phyloP scores from a whole-genome alignment of 2,888 invertebrate genomes.

The Leucoma salicis region DNA sequence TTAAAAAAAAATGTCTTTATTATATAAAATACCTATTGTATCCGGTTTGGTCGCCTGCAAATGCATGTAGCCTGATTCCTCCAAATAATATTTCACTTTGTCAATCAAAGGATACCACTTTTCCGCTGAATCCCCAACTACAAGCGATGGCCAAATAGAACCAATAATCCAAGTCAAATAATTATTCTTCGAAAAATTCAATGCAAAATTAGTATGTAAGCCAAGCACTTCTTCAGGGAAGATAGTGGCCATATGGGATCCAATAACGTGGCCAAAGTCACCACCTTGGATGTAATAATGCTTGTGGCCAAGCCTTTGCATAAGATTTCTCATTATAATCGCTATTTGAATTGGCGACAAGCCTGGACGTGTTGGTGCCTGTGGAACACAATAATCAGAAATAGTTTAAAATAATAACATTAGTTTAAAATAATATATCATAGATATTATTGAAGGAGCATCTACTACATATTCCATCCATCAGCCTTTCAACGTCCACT shows the following conservation, averaged over 20 bases:
- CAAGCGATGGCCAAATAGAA: conserved; percentile 70
- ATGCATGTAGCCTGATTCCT: conserved; percentile 85
- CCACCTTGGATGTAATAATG: conserved; percentile 88
- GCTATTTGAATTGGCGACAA: conserved; percentile 80
- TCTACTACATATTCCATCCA: too few species aligned
- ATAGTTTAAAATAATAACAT: too few species aligned
- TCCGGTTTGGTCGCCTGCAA: conserved; percentile 92
- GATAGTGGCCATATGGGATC: conserved; percentile 82
- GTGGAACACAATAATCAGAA: not conserved
- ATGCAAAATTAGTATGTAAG: conserved; percentile 85
- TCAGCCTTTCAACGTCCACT: too few species aligned
- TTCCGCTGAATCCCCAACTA: conserved; percentile 68
- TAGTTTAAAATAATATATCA: too few species aligned
- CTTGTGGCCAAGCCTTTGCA: conserved; percentile 85
- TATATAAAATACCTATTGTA: conserved; percentile 84
- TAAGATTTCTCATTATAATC: conserved; percentile 85
- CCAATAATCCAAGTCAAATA: conserved; percentile 64
- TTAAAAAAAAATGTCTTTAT: not conserved
- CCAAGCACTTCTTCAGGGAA: conserved; percentile 83
- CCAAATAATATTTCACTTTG: conserved; percentile 50
- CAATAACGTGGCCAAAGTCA: conserved; percentile 88
- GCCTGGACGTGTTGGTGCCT: conserved; percentile 83
- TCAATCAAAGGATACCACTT: conserved; percentile 77
- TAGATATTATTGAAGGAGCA: not conserved
- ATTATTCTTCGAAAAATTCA: conserved; percentile 45